Conservation (phyloP, 2,888 invertebrate species). For the Cerceris rybyensis region DNA sequence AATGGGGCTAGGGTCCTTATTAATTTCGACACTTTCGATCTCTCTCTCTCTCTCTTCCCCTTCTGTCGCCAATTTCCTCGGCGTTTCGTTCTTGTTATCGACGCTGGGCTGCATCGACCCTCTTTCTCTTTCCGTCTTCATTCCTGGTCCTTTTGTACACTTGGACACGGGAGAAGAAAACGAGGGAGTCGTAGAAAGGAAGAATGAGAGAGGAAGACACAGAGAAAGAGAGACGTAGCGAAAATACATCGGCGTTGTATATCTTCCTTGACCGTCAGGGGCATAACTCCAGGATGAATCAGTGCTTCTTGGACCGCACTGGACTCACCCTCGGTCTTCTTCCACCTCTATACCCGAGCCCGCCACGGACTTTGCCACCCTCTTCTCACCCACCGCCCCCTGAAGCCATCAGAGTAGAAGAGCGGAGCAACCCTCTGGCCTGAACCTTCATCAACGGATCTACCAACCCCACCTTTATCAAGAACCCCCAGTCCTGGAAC, state of each 20-base stretch:
- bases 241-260: conserved; percentile 75
- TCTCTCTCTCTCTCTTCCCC: neutral
- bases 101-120: conserved; percentile 54
- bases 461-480: conserved; percentile 73
- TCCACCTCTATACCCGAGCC: conserved; percentile 70
- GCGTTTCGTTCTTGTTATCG: conserved; percentile 58
- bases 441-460: conserved; percentile 82
- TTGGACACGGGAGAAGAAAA: conserved; percentile 43
- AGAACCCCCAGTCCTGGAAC: conserved; percentile 76
- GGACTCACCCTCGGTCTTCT: conserved; percentile 73
- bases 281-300: conserved; percentile 80
- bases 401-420: conserved; percentile 80
- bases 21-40: conserved; percentile 66
- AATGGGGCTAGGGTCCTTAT: conserved; percentile 57
- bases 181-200: conserved; percentile 22
- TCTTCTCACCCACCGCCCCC: conserved; percentile 65
- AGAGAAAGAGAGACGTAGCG: conserved; percentile 59
- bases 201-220: conserved; percentile 40
- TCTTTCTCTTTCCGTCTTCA: conserved; percentile 44
- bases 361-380: conserved; percentile 59
- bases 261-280: conserved; percentile 74
- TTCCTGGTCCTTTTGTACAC: conserved; percentile 47
- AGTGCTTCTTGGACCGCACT: conserved; percentile 80
- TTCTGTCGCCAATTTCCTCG: conserved; percentile 25
- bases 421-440: conserved; percentile 80